Evolutionary conservation across 2,113 vertebrate species (phyloP).

Genomic region (Nothocercus julius): DNA sequence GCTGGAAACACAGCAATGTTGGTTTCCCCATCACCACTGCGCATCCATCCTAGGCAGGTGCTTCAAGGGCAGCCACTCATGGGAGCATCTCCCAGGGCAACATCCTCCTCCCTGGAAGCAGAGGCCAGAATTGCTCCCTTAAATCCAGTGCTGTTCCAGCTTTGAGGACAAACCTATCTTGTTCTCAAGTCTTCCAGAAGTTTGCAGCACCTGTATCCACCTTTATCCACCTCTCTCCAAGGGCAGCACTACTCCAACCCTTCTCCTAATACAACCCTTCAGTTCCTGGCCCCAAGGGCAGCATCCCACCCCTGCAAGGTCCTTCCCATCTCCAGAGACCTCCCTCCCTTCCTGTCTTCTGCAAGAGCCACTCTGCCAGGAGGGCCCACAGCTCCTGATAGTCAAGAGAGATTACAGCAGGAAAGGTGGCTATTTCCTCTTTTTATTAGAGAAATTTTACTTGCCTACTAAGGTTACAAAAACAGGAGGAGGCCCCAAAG

Average conservation of each 20-base stretch:
- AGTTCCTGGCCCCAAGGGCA: too few species aligned
- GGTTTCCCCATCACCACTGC: not conserved
- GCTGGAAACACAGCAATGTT: rapidly evolving
- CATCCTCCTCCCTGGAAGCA: not conserved
- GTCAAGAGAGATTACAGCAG: not conserved
- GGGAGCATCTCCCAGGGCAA: not conserved
- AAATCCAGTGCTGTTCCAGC: not conserved
- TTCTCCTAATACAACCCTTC: too few species aligned
- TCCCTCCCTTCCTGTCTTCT: not conserved
- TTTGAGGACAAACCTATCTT: not conserved
- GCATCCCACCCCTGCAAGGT: not conserved
- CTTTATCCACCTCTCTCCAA: not conserved
- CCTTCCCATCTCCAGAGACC: not conserved
- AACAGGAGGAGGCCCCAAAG: not conserved
- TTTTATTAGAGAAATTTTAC: not conserved
- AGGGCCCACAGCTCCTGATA: not conserved
- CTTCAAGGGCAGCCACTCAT: not conserved
- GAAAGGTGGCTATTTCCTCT: not conserved
- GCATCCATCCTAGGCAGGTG: not conserved
- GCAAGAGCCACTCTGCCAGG: not conserved
- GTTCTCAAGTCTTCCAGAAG: not conserved
- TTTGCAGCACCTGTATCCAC: not conserved
- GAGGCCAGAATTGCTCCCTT: not conserved
- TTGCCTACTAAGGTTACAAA: not conserved
- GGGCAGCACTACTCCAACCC: too few species aligned